Conservation (phyloP, 2,113 vertebrate species). For the Tachuris rubrigastra region DNA sequence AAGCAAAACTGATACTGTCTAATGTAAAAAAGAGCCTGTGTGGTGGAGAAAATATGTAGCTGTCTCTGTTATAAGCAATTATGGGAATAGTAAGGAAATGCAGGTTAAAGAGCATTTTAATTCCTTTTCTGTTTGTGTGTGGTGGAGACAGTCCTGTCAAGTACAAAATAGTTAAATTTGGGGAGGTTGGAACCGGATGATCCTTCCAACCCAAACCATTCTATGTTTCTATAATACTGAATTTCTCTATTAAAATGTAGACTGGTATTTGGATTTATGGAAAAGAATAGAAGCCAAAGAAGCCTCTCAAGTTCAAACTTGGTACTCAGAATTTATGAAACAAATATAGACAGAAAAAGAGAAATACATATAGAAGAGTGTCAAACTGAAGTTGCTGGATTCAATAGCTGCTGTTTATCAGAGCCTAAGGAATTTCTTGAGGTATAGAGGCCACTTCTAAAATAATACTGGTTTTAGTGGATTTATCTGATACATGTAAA, state of each 20-base stretch:
- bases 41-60: constrained; percentile 18
- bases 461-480: not conserved
- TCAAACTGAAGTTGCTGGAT: not conserved
- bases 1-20: constrained; percentile 40
- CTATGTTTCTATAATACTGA: not conserved
- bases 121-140: not conserved
- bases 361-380: not conserved
- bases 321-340: not conserved
- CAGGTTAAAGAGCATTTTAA: not conserved
- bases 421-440: not conserved
- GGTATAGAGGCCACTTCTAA: not conserved
- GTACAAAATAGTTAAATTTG: not conserved
- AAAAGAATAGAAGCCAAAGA: not conserved
- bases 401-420: not conserved
- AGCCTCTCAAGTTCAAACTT: not conserved
- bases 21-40: constrained; percentile 28
- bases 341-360: not conserved
- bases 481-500: not conserved
- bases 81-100: not conserved
- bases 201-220: not conserved
- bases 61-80: not conserved
- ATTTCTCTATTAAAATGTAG: not conserved
- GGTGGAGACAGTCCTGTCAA: not conserved
- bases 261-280: not conserved
- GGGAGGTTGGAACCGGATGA: not conserved